A percentile compares a stretch with the other conserved stretches of the same genome.
Evolutionary conservation across 2,888 invertebrate genomes (phyloP).

Genomic region (Phasia obesa): DNA sequence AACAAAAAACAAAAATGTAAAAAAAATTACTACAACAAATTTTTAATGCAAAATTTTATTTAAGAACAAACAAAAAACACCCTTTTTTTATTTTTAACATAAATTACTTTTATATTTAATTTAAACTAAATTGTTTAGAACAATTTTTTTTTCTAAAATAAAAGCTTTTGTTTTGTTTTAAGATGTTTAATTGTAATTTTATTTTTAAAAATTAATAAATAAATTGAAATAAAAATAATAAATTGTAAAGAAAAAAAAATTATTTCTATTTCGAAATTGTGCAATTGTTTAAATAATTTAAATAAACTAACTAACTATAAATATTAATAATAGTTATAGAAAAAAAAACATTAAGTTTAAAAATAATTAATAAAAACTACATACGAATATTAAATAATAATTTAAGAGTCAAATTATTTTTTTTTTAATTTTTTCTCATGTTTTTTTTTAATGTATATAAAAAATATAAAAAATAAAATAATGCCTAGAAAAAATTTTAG

Average conservation of each 20-base stretch:
- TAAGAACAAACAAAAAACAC: background rate
- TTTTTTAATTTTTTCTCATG: conserved; percentile 31
- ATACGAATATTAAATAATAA: conserved; percentile 67
- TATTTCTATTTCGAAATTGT: conserved; percentile 69
- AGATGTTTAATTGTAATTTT: conserved; percentile 32
- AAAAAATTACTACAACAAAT: conserved; percentile 45
- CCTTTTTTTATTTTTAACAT: conserved; percentile 24
- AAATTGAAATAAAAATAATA: conserved; percentile 48
- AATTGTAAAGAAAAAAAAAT: conserved; percentile 42
- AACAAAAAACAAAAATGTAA: conserved; percentile 37
- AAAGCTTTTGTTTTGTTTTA: conserved; percentile 66
- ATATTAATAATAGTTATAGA: conserved; percentile 47
- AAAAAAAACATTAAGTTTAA: conserved; percentile 44
- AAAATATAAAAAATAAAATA: conserved; percentile 27
- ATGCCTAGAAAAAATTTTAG: background rate
- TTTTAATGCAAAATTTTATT: conserved; percentile 61
- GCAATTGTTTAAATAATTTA: conserved; percentile 69
- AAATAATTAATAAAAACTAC: conserved; percentile 50
- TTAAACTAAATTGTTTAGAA: conserved; percentile 70
- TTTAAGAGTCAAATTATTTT: conserved; percentile 53
- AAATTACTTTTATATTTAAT: conserved; percentile 49
- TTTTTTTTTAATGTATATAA: conserved; percentile 55
- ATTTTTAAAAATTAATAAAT: conserved; percentile 39
- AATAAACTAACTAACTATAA: conserved; percentile 59
- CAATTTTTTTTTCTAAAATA: conserved; percentile 63